These are phyloP conservation scores for Melanotaenia maccullochi DNA, from an alignment of 2,797 vertebrate species.

Conservation along the genomic window DNA sequence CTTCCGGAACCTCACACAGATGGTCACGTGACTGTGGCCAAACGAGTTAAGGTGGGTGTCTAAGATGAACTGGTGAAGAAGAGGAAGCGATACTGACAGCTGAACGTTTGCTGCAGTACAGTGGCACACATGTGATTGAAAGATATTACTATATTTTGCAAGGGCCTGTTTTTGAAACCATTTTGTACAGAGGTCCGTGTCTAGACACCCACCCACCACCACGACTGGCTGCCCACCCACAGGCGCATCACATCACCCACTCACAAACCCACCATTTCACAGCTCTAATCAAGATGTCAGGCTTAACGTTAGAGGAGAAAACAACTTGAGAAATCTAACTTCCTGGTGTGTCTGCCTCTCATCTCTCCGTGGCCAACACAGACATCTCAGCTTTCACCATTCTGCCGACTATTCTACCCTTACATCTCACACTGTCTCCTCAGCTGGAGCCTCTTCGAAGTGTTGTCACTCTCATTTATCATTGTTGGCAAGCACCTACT, in stretches of 20 bases:
- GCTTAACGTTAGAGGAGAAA: not conserved
- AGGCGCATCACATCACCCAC: constrained; percentile 24
- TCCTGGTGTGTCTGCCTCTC: constrained; percentile 48
- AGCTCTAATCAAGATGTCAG: constrained; percentile 49
- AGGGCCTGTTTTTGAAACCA: constrained; percentile 43
- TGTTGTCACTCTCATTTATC: constrained; percentile 61
- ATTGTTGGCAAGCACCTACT: constrained; percentile 61
- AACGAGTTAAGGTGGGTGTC: constrained; percentile 28
- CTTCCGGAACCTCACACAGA: not conserved
- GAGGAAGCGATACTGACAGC: constrained; percentile 66
- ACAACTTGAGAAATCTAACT: constrained; percentile 44
- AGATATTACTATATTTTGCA: constrained; percentile 33
- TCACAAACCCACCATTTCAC: constrained; percentile 52
- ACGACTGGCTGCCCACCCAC: constrained; percentile 23
- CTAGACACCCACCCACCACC: constrained; percentile 55
- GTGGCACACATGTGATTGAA: constrained; percentile 30
- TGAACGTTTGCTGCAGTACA: constrained; percentile 16
- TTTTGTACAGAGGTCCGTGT: constrained; percentile 60
- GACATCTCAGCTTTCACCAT: constrained; percentile 70
- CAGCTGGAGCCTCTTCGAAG: constrained; percentile 37
- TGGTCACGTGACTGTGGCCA: constrained; percentile 37
- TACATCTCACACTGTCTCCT: constrained; percentile 57
- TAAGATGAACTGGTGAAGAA: constrained; percentile 31
- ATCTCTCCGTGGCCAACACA: constrained; percentile 44
- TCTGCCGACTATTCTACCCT: constrained; percentile 66